phyloP scores from a whole-genome alignment of 2,888 invertebrate species.

The Endotricha flammealis region DNA sequence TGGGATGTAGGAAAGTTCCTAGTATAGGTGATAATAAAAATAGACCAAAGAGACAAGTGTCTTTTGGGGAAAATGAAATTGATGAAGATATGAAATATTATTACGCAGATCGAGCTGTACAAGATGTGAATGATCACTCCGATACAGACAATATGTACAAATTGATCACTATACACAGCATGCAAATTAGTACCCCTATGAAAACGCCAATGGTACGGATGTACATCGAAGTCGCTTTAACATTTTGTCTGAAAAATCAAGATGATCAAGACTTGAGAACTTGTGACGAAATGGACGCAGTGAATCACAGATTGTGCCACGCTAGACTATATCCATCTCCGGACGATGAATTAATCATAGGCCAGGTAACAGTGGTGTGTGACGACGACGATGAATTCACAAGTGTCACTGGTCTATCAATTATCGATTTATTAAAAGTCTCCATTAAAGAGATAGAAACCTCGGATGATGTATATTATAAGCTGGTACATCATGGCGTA shows the following conservation, averaged over 20 bases:
- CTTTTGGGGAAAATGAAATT: slow-evolving; percentile 38
- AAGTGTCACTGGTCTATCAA: slow-evolving; percentile 42
- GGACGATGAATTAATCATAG: slow-evolving; percentile 48
- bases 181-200: slow-evolving; percentile 42
- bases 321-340: slow-evolving; percentile 52
- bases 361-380: slow-evolving; percentile 44
- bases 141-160: slow-evolving; percentile 49
- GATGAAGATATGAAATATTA: slow-evolving; percentile 52
- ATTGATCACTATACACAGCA: slow-evolving; percentile 45
- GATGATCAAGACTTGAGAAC: slow-evolving; percentile 29
- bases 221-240: slow-evolving; percentile 54
- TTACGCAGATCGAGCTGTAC: slow-evolving; percentile 48
- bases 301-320: slow-evolving; percentile 45
- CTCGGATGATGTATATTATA: slow-evolving; percentile 33
- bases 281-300: slow-evolving; percentile 55
- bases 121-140: slow-evolving; percentile 38
- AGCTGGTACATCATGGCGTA: slow-evolving; percentile 47
- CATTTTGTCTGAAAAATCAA: slow-evolving; percentile 46
- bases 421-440: slow-evolving; percentile 32
- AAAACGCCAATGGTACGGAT: slow-evolving; percentile 41
- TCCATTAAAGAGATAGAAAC: slow-evolving; percentile 43
- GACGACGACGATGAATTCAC: slow-evolving; percentile 46
- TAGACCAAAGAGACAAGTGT: slow-evolving; percentile 33
- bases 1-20: slow-evolving; percentile 22
- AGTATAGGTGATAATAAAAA: slow-evolving; percentile 7